Evolutionary conservation across 2,888 invertebrate genomes (phyloP).

Genomic region (Mayetiola destructor): DNA sequence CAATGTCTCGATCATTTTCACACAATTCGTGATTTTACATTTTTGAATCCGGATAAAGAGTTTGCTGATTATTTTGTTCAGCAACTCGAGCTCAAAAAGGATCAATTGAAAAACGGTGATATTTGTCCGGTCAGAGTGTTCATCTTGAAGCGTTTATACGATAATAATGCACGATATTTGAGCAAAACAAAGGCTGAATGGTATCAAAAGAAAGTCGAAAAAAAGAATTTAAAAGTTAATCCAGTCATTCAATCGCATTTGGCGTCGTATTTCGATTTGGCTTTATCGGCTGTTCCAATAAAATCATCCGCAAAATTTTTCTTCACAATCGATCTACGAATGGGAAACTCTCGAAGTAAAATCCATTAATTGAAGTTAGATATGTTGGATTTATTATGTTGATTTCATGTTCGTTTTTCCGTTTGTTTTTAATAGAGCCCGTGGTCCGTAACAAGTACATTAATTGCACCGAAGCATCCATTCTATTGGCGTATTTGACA

Average conservation of each 20-base stretch:
- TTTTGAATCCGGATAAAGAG: not conserved
- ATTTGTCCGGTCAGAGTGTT: not conserved
- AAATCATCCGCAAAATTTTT: not conserved
- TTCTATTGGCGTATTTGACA: constrained; percentile 29
- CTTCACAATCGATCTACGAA: constrained; percentile 23
- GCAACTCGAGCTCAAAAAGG: not conserved
- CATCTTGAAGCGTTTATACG: not conserved
- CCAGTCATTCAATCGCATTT: not conserved
- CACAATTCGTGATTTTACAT: constrained; percentile 16
- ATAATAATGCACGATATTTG: not conserved
- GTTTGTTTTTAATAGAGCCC: constrained; percentile 20
- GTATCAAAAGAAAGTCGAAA: not conserved
- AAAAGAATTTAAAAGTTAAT: not conserved
- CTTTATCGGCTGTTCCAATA: not conserved
- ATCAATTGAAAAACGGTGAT: not conserved
- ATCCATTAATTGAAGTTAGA: not conserved
- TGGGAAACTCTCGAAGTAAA: constrained; percentile 22
- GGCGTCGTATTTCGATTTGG: not conserved
- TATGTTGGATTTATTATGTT: too few relatives aligned
- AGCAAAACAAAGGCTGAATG: not conserved
- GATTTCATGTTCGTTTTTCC: not conserved
- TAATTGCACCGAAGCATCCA: constrained; percentile 26
- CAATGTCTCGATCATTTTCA: constrained; percentile 25
- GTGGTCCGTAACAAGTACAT: constrained; percentile 23
- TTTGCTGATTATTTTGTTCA: not conserved